Evolutionary conservation across 2,888 invertebrate species (phyloP).

Genomic region (Drosophila anomelani): DNA sequence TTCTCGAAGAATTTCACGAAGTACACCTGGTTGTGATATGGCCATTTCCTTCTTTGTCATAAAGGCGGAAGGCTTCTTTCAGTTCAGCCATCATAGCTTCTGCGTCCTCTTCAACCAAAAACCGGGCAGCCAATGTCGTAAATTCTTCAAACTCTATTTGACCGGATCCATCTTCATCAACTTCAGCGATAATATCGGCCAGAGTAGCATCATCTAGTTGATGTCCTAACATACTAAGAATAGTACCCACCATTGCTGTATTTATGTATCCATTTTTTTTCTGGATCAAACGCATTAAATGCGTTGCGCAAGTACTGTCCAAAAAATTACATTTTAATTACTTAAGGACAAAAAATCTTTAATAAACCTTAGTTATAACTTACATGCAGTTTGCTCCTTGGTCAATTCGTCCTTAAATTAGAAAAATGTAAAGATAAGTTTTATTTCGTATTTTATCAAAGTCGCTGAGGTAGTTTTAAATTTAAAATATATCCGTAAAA

Average conservation of each 20-base stretch:
- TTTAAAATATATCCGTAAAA: too few relatives aligned
- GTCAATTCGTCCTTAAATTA: slow-evolving; percentile 38
- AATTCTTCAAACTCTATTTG: slow-evolving; percentile 90
- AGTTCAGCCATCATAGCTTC: slow-evolving; percentile 96
- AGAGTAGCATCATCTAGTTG: slow-evolving; percentile 88
- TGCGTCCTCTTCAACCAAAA: slow-evolving; percentile 91
- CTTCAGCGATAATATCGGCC: slow-evolving; percentile 89
- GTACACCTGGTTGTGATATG: slow-evolving; percentile 95
- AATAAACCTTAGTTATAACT: neutral
- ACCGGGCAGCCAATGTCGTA: slow-evolving; percentile 89
- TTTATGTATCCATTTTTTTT: slow-evolving; percentile 86
- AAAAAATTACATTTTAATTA: neutral
- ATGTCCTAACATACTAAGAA: slow-evolving; percentile 88
- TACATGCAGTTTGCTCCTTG: slow-evolving; percentile 43
- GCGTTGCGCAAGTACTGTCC: slow-evolving; percentile 88
- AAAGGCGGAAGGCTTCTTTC: slow-evolving; percentile 96
- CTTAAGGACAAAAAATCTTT: neutral
- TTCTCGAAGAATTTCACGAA: slow-evolving; percentile 96
- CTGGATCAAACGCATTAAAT: slow-evolving; percentile 88
- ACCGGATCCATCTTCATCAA: slow-evolving; percentile 90
- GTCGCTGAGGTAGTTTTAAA: neutral
- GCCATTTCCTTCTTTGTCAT: slow-evolving; percentile 95
- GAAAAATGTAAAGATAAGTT: neutral
- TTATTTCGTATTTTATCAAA: neutral
- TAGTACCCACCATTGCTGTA: slow-evolving; percentile 86